A percentile compares a stretch with the other conserved stretches of the same genome.
phyloP scores from a whole-genome alignment of 2,113 vertebrate genomes.

The Macrotus californicus region DNA sequence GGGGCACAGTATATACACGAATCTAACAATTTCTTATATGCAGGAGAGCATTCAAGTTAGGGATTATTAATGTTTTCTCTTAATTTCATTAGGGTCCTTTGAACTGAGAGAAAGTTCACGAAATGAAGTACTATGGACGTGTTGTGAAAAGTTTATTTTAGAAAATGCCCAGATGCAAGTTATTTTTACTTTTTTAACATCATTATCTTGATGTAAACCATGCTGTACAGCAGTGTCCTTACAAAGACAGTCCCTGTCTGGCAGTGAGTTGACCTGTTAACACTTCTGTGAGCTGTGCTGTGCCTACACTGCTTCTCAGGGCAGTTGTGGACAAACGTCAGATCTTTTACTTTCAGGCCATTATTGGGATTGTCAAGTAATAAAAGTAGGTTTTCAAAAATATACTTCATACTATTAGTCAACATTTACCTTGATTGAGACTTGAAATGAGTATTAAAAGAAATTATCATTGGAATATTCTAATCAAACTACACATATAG shows the following conservation, averaged over 20 bases:
- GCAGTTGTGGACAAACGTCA: neutral
- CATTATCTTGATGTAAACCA: conserved; percentile 21
- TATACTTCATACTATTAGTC: neutral
- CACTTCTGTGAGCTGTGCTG: neutral
- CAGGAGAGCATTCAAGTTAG: neutral
- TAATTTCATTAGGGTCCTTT: conserved; percentile 33
- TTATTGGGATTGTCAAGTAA: conserved; percentile 1
- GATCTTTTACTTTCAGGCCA: neutral
- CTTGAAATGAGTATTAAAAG: conserved; percentile 47
- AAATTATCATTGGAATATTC: conserved; percentile 31
- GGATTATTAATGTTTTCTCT: neutral
- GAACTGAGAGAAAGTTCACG: conserved; percentile 20
- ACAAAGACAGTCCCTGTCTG: neutral
- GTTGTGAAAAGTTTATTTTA: conserved; percentile 23
- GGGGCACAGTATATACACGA: neutral
- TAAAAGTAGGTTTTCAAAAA: conserved; percentile 1
- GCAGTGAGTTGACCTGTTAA: neutral
- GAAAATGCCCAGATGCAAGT: neutral
- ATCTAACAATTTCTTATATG: neutral
- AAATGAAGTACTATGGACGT: neutral
- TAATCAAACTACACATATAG: neutral
- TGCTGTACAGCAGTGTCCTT: neutral
- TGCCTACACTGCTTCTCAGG: neutral
- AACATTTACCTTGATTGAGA: neutral
- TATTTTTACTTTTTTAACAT: neutral